phyloP scores from a whole-genome alignment of 92 coral and sea anemone species.

The Parazoanthus atlanticus region DNA sequence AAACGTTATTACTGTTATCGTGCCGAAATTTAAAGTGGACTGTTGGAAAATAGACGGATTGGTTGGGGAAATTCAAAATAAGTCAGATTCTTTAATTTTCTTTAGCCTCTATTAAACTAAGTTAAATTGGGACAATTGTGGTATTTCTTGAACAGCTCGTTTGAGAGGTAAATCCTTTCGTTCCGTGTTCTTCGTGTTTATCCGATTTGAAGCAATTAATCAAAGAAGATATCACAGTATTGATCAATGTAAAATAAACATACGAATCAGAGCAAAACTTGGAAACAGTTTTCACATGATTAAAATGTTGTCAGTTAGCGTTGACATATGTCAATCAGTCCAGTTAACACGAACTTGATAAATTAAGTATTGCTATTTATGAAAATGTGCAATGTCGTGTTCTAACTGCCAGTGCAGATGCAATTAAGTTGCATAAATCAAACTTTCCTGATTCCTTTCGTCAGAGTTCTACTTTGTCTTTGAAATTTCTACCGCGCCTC shows the following conservation, averaged over 20 bases:
- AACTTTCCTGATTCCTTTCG: not conserved
- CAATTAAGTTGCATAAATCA: not conserved
- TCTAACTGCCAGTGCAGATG: not conserved
- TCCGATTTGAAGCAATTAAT: not conserved
- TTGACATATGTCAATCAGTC: not conserved
- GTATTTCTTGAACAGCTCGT: not conserved
- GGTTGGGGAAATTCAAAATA: not conserved
- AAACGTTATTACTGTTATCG: not conserved
- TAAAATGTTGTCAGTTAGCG: not conserved
- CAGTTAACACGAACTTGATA: not conserved
- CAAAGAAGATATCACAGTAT: not conserved
- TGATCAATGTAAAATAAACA: not conserved
- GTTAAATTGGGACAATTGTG: not conserved
- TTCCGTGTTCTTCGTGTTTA: not conserved
- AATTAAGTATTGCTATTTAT: not conserved
- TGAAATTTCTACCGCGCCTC: not conserved
- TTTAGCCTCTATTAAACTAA: not conserved
- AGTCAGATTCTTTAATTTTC: not conserved
- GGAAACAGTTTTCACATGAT: not conserved
- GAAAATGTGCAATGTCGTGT: not conserved
- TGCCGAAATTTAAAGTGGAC: constrained; percentile 2
- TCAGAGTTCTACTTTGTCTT: not conserved
- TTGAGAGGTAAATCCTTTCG: not conserved
- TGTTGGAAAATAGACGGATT: not conserved
- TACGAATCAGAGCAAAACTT: not conserved